Evolutionary conservation across 2,888 invertebrate genomes (phyloP), one percentile per base, ranked within the genome.

Genomic region (Syritta pipiens): DNA sequence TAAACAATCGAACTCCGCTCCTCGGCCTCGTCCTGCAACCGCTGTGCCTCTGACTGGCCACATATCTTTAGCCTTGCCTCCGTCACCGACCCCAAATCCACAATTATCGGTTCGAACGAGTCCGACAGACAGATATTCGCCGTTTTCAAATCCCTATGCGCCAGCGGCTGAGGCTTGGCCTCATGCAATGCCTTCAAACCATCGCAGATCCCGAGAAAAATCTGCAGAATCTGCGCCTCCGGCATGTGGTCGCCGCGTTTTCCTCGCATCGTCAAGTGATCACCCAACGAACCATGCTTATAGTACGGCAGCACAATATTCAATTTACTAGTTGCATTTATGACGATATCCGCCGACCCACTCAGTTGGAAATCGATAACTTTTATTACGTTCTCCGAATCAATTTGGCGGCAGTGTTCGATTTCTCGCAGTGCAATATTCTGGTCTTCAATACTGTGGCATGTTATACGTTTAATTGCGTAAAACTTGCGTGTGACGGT

Each of bases 1-100:
- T 96, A 97, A 2, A 96, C 93, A 93, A 97, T 96, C 19, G 95
- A 95, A 87, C 95, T 95, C 74, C 94, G 90, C 88, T 96, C 96
- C 49, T 94, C 94, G 1, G 96, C 96, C 53, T 92, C 89, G 85
- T 97, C 97, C 88, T 96, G 92, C 40, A 94, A 86, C 22, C 91
- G 90, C 84, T 93, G 93, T 0, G 94, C 94, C 82, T 93, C 93
- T 35, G 91, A 91, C 44, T 92, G 91, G 0, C 93, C 93, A 81
- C 92, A 92, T 19, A 89, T 86, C 87, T 93, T 93, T 1, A 93
- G 89, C 75, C 91, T 90, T 0, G 93, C 93, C 44, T 91, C 90
- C 5, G 92, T 91, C 83, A 92, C 91, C 1, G 93, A 93, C n/a
- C 93, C 93, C 83, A 97, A 91, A 88, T 97, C 97, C 91, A 96